Percentiles rank a stretch among this genome's conserved stretches.
Conservation (phyloP, 1,140 invertebrate genomes). For the Chironomus striatipennis region DNA sequence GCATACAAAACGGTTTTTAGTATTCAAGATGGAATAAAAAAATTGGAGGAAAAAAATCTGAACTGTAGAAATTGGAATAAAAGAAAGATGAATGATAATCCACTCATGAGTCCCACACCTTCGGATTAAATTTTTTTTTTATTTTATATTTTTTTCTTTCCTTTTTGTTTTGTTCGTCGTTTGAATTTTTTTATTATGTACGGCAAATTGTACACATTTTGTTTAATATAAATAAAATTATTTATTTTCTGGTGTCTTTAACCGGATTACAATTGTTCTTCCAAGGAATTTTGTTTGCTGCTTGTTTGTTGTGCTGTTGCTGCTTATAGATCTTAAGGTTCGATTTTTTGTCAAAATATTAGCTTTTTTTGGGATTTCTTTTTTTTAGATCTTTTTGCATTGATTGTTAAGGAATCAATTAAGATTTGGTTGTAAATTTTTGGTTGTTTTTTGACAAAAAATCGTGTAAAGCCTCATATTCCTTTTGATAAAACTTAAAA, state of each 20-base stretch:
- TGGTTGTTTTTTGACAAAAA: too few species aligned
- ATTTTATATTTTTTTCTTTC: background rate
- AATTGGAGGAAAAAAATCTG: background rate
- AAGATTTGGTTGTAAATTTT: too few species aligned
- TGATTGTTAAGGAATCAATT: too few species aligned
- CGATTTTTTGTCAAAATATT: too few species aligned
- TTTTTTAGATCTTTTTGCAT: too few species aligned
- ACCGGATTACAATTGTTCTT: background rate
- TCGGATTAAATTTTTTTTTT: background rate
- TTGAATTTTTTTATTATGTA: background rate
- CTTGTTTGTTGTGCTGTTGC: too few species aligned
- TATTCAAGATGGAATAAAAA: background rate
- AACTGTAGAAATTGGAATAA: background rate
- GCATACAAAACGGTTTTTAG: background rate
- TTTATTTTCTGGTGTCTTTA: background rate
- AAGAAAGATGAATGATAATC: conserved; percentile 13
- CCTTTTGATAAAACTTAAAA: too few species aligned
- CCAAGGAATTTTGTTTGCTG: background rate
- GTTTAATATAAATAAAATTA: background rate
- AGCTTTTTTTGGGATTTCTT: too few species aligned
- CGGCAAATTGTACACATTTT: too few species aligned
- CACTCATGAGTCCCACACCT: conserved; percentile 5
- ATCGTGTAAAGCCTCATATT: background rate
- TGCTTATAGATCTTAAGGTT: too few species aligned
- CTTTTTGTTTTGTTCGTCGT: background rate